These are phyloP conservation scores for Acronicta psi DNA, from an alignment of 2,888 invertebrate genomes.

Conservation along the genomic window DNA sequence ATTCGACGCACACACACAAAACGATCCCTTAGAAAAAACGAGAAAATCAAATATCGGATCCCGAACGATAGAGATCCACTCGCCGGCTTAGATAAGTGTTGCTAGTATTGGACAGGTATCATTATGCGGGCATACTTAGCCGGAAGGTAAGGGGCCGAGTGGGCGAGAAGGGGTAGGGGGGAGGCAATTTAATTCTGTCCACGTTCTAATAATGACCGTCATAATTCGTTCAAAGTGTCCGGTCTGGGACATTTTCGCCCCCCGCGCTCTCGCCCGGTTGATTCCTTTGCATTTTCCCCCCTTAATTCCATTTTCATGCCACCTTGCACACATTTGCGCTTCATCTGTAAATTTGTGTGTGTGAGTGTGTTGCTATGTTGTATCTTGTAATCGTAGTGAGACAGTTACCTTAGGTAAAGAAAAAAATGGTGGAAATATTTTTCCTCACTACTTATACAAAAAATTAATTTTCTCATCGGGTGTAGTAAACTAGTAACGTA, in stretches of 20 bases:
- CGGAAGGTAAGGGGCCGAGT: constrained; percentile 74
- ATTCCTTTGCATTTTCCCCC: constrained; percentile 88
- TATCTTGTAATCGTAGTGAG: constrained; percentile 51
- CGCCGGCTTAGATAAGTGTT: constrained; percentile 77
- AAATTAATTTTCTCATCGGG: background rate
- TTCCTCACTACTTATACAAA: background rate
- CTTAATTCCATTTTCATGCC: constrained; percentile 88
- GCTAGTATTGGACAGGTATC: constrained; percentile 86
- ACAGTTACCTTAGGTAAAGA: constrained; percentile 37
- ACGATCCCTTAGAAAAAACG: constrained; percentile 53
- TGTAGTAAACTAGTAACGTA: too few relatives aligned
- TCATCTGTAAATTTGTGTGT: constrained; percentile 71
- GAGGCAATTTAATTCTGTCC: constrained; percentile 90
- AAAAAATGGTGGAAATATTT: constrained; percentile 12
- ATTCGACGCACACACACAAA: constrained; percentile 50
- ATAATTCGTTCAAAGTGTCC: constrained; percentile 91
- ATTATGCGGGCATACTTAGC: constrained; percentile 87
- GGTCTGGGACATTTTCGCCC: constrained; percentile 87
- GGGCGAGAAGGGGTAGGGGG: constrained; percentile 66
- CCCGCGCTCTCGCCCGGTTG: constrained; percentile 72
- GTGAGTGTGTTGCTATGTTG: constrained; percentile 61
- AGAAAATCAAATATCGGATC: constrained; percentile 54
- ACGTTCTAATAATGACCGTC: constrained; percentile 91
- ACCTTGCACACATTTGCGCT: constrained; percentile 86
- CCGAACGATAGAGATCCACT: constrained; percentile 67